A percentile compares a stretch with the other conserved stretches of the same genome.
Conservation (phyloP, 2,797 vertebrate genomes). For the Amblyraja radiata region DNA sequence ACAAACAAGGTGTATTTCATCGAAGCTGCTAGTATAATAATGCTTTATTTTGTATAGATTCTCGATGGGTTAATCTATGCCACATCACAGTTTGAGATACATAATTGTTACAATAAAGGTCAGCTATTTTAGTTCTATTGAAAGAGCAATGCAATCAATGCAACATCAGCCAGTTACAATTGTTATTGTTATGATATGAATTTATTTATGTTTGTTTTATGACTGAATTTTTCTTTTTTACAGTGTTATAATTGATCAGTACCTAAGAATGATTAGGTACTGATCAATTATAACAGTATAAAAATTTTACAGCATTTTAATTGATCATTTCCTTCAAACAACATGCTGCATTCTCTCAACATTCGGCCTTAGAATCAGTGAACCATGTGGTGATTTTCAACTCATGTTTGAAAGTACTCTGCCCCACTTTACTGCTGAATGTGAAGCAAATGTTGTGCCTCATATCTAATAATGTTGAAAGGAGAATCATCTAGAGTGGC, state of each 20-base stretch:
- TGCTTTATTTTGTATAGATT: neutral
- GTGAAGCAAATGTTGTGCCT: too few species aligned
- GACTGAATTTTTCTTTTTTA: neutral
- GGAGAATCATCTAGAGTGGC: neutral
- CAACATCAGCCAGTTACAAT: neutral
- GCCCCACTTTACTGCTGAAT: neutral
- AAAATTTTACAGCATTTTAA: too few species aligned
- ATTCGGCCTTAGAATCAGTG: neutral
- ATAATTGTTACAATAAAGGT: neutral
- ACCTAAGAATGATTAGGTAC: neutral
- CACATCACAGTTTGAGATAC: neutral
- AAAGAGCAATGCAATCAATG: neutral
- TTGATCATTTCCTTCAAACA: neutral
- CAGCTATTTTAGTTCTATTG: neutral
- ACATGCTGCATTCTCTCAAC: neutral
- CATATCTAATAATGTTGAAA: neutral
- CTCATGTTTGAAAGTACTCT: neutral
- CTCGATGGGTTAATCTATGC: neutral
- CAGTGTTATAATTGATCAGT: neutral
- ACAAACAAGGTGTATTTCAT: neutral
- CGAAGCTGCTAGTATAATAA: neutral
- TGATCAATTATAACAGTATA: too few species aligned
- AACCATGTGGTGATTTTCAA: neutral
- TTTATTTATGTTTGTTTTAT: neutral
- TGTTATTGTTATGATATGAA: neutral